These are phyloP conservation scores for Triops longicaudatus DNA, from an alignment of 1,140 invertebrate genomes.

Conservation along the genomic window DNA sequence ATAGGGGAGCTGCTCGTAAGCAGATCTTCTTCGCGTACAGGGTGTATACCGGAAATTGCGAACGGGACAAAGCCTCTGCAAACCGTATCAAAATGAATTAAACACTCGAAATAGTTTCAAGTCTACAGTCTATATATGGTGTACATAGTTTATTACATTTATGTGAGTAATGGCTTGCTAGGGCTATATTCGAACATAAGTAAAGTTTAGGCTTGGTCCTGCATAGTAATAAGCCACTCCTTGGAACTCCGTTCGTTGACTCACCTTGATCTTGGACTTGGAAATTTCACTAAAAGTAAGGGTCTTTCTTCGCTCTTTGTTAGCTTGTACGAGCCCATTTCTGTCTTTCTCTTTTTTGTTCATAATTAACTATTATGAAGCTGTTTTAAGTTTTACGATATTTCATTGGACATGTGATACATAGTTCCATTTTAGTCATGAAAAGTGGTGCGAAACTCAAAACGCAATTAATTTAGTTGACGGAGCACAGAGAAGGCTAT, in stretches of 20 bases:
- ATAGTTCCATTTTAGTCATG: too few species aligned
- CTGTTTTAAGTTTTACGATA: too few species aligned
- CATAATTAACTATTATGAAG: too few species aligned
- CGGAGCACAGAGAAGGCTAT: neutral
- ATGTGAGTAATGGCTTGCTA: neutral
- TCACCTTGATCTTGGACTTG: slow-evolving; percentile 1
- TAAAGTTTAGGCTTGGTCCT: neutral
- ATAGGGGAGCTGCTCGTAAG: slow-evolving; percentile 33
- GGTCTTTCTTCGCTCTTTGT: neutral
- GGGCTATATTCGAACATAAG: neutral
- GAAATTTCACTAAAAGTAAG: neutral
- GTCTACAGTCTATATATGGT: too few species aligned
- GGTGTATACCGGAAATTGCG: slow-evolving; percentile 49
- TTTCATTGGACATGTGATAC: too few species aligned
- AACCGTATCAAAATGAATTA: slow-evolving; percentile 13
- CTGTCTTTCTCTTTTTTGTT: too few species aligned
- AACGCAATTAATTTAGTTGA: neutral
- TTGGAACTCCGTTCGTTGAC: neutral
- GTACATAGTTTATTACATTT: neutral
- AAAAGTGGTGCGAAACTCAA: too few species aligned
- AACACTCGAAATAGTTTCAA: too few species aligned
- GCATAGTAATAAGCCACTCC: neutral
- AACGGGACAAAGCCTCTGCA: slow-evolving; percentile 40
- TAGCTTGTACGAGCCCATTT: neutral
- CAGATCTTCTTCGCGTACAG: slow-evolving; percentile 48